phyloP scores from a whole-genome alignment of 1,140 invertebrate species.

The Drosophila funebris region DNA sequence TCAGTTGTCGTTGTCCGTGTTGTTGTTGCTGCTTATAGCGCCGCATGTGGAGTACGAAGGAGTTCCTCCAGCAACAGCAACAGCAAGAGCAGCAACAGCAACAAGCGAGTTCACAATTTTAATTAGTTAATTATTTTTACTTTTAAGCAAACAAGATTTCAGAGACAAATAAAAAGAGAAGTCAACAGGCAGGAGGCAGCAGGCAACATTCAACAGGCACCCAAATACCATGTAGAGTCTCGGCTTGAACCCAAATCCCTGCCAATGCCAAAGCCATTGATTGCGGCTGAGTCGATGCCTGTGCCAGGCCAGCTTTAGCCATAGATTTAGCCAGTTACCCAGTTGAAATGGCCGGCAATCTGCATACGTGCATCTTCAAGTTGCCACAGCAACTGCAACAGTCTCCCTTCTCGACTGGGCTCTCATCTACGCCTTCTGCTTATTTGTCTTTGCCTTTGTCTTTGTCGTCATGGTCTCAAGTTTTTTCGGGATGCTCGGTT shows the following conservation, averaged over 20 bases:
- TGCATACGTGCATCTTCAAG: slow-evolving; percentile 80
- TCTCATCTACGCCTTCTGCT: slow-evolving; percentile 46
- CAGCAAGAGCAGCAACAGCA: too few species aligned
- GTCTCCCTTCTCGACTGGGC: background rate
- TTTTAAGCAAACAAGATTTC: slow-evolving; percentile 82
- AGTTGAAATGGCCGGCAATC: slow-evolving; percentile 68
- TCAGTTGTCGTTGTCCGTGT: slow-evolving; percentile 9
- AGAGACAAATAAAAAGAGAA: slow-evolving; percentile 73
- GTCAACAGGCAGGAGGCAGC: slow-evolving; percentile 17
- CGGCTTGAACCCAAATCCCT: slow-evolving; percentile 58
- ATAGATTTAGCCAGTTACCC: slow-evolving; percentile 31
- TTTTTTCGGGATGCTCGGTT: slow-evolving; percentile 14
- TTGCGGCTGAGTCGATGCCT: background rate
- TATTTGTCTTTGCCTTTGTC: slow-evolving; percentile 53
- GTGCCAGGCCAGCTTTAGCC: slow-evolving; percentile 30
- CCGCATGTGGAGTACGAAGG: slow-evolving; percentile 4
- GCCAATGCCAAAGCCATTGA: slow-evolving; percentile 21
- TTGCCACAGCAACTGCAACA: slow-evolving; percentile 46
- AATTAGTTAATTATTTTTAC: slow-evolving; percentile 83
- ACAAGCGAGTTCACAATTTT: slow-evolving; percentile 77
- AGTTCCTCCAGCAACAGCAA: slow-evolving; percentile 1
- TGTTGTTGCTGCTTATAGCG: slow-evolving; percentile 28
- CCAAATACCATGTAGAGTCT: slow-evolving; percentile 37
- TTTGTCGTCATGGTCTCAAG: slow-evolving; percentile 29
- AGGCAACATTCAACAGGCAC: background rate